Base-by-base conservation (phyloP, 2,797 vertebrate genomes). In the Amphiprion clarkii region DNA sequence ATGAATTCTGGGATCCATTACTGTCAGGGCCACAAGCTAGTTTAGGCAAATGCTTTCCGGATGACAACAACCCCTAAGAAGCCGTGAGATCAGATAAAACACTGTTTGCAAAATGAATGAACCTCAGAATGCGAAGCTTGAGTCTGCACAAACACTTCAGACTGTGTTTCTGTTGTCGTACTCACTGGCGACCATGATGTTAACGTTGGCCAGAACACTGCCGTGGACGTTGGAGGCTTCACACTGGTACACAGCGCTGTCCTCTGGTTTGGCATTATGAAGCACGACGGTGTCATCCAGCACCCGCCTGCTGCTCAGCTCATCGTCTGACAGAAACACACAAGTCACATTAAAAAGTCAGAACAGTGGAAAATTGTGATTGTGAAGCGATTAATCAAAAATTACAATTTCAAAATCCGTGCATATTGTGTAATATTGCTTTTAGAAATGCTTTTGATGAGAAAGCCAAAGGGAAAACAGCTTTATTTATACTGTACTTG, bases 231-330 rank as follows among this genome's bases (percentile, higher is more conserved):
- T 99, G 73, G 94, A 95, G 72, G 96, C 97, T 74, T 98, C 96
- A 0, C 98, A 99, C 85, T 99, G 98, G 90, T 95, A 99, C 58
- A 98, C 96, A 0, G 90, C 96, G 0, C 94, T 97, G 90, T 99
- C 96, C 61, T 94, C 95, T 0, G 93, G 80, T 59, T 91, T 88
- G 33, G 96, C 91, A 2, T 96, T 93, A n/a, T 74, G 78, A 33
- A 96, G 65, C 39, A 90, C 69, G 69, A 96, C 42, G 0, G 85
- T 92, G 89, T 95, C 93, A 36, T 93, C 89, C 9, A 93, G 64
- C 58, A 95, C 87, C 33, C 42, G 78, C 13, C 59, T 83, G 76
- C 81, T 76, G 68, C 29, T 80, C 48, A 14, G 46, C 1, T 79
- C 66, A 17, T 88, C 87, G 71, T 89, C 95, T 96, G 85, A 62